Base-by-base conservation (phyloP, 2,797 vertebrate genomes). In the Pangasius macronema region DNA sequence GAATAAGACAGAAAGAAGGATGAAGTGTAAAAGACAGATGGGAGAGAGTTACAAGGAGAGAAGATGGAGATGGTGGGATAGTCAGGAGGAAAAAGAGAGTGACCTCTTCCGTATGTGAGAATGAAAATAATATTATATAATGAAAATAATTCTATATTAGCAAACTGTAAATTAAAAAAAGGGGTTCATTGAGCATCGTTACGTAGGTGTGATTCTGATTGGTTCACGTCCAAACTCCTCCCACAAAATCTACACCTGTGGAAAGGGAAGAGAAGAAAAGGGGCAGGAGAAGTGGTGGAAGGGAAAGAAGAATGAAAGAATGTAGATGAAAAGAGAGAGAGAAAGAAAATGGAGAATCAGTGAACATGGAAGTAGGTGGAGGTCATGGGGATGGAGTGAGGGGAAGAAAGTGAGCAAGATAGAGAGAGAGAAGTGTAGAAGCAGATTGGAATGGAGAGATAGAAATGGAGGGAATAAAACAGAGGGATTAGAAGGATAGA, bases 1-100 rank as follows among this genome's bases (percentile, higher is more conserved):
- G 91, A 85, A 89, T 49, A 36, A 36, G 86, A 75, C 67, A 84
- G 83, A 72, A 30, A 86, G 57, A 65, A 55, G 22, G 68, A 70
- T 39, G 61, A 30, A 22, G 53, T 27, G 76, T 53, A 59, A 84
- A 39, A 27, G 85, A 70, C 24, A 53, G 63, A 70, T 27, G 20
- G 10, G 6, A 59, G 27, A 68, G 2, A 39, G 18, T 3, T 75
- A 46, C 39, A 73, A 76, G 51, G 46, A 51, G 46, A 8, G 46
- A n/a, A 6, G 42, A 61, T 42, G 67, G 22, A 76, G 39, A 61
- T 30, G 57, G 55, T 30, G 36, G 6, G 20, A 65, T 20, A 18
- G 27, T 24, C 27, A 67, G 42, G 14, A 70, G 20, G n/a, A 68
- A 36, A 36, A 51, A 11, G 30, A 65, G 42, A 51, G 27, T 51